Conservation (phyloP, 2,113 vertebrate species). For the Gallinago media region DNA sequence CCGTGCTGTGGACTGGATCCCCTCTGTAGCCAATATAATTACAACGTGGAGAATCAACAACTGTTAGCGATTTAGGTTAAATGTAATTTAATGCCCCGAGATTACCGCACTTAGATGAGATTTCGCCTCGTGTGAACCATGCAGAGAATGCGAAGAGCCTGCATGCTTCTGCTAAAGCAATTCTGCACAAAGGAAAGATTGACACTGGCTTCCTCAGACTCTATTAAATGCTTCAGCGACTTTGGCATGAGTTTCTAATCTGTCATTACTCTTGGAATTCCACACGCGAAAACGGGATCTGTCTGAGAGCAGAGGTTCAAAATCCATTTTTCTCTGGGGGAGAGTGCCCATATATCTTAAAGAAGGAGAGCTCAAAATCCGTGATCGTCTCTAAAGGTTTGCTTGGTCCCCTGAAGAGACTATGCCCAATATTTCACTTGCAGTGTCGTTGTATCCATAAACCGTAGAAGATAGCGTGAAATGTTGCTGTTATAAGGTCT, state of each 20-base stretch:
- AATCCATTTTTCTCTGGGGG: background rate
- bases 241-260: slow-evolving; percentile 52
- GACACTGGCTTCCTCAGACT: slow-evolving; percentile 33
- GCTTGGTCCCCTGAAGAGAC: background rate
- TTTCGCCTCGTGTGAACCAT: slow-evolving; percentile 13
- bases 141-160: slow-evolving; percentile 9
- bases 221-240: slow-evolving; percentile 14
- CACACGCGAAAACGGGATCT: background rate
- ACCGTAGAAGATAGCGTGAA: rapidly evolving
- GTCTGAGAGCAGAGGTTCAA: slow-evolving; percentile 4
- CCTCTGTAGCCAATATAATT: slow-evolving; percentile 19
- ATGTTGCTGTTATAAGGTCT: background rate
- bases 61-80: slow-evolving; percentile 42
- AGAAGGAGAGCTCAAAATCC: background rate
- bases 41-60: slow-evolving; percentile 31
- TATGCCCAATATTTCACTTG: background rate
- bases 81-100: background rate
- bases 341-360: background rate
- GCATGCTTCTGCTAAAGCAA: slow-evolving; percentile 30
- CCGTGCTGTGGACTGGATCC: slow-evolving; percentile 1
- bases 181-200: slow-evolving; percentile 47
- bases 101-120: slow-evolving; percentile 6
- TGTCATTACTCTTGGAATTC: slow-evolving; percentile 29
- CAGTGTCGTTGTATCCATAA: background rate
- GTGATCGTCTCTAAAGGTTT: background rate